phyloP scores from a whole-genome alignment of 2,797 vertebrate species.

The Malurus splendens region DNA sequence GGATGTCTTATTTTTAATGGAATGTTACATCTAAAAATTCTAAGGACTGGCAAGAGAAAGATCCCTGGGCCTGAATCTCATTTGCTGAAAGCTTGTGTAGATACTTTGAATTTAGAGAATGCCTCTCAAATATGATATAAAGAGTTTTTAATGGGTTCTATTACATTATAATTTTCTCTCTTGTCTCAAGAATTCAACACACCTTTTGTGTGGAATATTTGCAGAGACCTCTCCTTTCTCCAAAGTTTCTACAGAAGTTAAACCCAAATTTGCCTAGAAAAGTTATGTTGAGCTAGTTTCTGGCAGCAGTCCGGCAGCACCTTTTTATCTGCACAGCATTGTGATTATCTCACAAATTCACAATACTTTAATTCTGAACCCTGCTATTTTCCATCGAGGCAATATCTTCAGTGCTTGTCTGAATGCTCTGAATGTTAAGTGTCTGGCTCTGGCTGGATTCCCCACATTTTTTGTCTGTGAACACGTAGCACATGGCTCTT shows the following conservation, averaged over 20 bases:
- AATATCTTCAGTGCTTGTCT: neutral
- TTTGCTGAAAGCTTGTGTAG: neutral
- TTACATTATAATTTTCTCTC: neutral
- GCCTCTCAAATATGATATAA: neutral
- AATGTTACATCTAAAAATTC: neutral
- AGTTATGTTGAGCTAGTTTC: neutral
- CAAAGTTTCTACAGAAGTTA: neutral
- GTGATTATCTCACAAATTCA: constrained; percentile 27
- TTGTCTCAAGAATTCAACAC: neutral
- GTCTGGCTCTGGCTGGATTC: constrained; percentile 11
- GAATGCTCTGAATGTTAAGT: constrained; percentile 40
- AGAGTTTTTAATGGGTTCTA: neutral
- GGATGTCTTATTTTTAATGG: neutral
- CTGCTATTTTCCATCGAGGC: constrained; percentile 8
- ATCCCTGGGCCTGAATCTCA: neutral
- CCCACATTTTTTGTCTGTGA: constrained; percentile 15
- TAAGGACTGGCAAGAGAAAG: neutral
- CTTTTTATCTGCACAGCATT: neutral
- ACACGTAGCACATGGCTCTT: constrained; percentile 45
- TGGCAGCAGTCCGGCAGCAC: neutral
- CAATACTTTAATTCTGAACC: constrained; percentile 9
- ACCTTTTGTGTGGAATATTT: neutral
- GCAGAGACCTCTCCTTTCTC: neutral
- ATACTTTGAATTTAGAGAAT: neutral
- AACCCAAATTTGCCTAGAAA: neutral